These are phyloP conservation scores for Misgurnus anguillicaudatus DNA, from an alignment of 2,113 vertebrate species.

Conservation along the genomic window DNA sequence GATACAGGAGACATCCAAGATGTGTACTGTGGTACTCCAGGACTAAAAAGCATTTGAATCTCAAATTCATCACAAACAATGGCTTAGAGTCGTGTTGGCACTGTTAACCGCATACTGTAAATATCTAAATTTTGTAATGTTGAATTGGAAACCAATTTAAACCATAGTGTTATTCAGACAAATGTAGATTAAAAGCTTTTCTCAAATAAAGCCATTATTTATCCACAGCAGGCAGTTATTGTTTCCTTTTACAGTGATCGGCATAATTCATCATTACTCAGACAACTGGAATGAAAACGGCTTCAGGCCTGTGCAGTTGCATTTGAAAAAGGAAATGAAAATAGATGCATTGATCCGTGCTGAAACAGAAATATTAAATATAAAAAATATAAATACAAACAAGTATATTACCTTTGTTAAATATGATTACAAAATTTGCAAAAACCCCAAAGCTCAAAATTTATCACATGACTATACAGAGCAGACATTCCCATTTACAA, in stretches of 20 bases:
- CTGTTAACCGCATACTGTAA: not conserved
- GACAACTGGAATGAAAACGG: slow-evolving; percentile 1
- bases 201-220: not conserved
- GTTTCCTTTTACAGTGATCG: not conserved
- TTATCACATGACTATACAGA: too few relatives aligned
- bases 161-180: not conserved
- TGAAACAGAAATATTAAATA: not conserved
- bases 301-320: not conserved
- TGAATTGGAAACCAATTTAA: slow-evolving; percentile 13
- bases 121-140: slow-evolving; percentile 3
- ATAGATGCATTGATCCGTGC: not conserved
- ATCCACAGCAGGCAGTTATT: not conserved
- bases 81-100: not conserved
- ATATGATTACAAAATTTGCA: too few relatives aligned
- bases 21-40: not conserved
- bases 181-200: slow-evolving; percentile 31
- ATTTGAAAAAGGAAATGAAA: slow-evolving; percentile 9
- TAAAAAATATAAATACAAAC: too few relatives aligned
- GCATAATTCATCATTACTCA: slow-evolving; percentile 2
- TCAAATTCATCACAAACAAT: not conserved
- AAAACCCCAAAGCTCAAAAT: too few relatives aligned
- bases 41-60: not conserved
- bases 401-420: too few relatives aligned
- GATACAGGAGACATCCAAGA: not conserved
- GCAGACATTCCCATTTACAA: too few relatives aligned